Percentiles rank a stretch among this genome's conserved stretches.
Evolutionary conservation across 2,888 invertebrate species (phyloP).

Genomic region (Eupithecia vulgata): DNA sequence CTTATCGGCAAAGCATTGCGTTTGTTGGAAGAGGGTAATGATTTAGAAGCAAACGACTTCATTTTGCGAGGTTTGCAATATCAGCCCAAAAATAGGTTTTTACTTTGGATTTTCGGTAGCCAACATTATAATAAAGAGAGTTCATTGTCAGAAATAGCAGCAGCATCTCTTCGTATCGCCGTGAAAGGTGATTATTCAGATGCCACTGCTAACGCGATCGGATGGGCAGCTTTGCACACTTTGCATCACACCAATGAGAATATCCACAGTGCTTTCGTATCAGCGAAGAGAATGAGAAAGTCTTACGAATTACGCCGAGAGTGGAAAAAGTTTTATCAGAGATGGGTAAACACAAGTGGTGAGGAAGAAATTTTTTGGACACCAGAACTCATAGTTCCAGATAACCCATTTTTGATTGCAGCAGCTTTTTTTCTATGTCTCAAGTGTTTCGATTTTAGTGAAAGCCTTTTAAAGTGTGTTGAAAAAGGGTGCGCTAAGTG

Average conservation of each 20-base stretch:
- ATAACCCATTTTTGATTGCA: conserved; percentile 70
- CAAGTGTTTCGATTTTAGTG: conserved; percentile 68
- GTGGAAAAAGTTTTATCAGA: conserved; percentile 65
- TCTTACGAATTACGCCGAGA: conserved; percentile 63
- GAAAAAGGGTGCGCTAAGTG: conserved; percentile 60
- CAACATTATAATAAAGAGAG: conserved; percentile 63
- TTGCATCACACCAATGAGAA: conserved; percentile 63
- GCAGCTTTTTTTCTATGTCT: conserved; percentile 77
- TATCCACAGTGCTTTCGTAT: conserved; percentile 63
- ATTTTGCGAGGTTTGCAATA: conserved; percentile 59
- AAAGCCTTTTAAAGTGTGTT: conserved; percentile 63
- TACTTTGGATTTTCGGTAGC: conserved; percentile 72
- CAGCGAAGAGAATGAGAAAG: conserved; percentile 73
- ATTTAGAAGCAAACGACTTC: conserved; percentile 60
- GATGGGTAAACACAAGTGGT: conserved; percentile 70
- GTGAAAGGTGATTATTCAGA: conserved; percentile 71
- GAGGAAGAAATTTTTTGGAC: conserved; percentile 74
- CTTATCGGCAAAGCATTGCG: conserved; percentile 65
- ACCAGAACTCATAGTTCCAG: conserved; percentile 55
- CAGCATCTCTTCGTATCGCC: conserved; percentile 70
- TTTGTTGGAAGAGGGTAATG: conserved; percentile 64
- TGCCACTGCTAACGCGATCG: conserved; percentile 70
- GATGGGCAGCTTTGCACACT: conserved; percentile 75
- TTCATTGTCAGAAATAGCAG: conserved; percentile 52
- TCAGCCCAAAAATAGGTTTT: conserved; percentile 65